A percentile compares a stretch with the other conserved stretches of the same genome.
Evolutionary conservation across 2,888 invertebrate species (phyloP).

Genomic region (Parascotia fuliginaria): DNA sequence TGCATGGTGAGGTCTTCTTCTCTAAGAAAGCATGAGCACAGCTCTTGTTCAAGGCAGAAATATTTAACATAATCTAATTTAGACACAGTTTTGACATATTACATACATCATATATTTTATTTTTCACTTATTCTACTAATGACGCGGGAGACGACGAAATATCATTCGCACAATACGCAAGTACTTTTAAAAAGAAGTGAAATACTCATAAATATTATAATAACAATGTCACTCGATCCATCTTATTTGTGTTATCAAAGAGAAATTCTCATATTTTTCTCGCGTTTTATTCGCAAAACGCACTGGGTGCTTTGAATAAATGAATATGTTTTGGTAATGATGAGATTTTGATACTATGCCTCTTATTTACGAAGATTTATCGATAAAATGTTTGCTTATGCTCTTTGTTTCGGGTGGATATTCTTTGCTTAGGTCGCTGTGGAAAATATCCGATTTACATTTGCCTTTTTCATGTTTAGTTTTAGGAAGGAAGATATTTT

Average conservation of each 20-base stretch:
- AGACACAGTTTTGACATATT: too few relatives aligned
- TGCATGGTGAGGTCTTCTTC: too few relatives aligned
- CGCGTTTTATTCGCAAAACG: slow-evolving; percentile 4
- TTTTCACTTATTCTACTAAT: too few relatives aligned
- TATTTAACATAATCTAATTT: too few relatives aligned
- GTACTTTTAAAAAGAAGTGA: slow-evolving; percentile 4
- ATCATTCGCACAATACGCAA: not conserved
- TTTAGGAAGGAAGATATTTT: not conserved
- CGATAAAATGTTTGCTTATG: slow-evolving; percentile 1
- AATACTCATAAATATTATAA: slow-evolving; percentile 34
- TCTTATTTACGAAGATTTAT: slow-evolving; percentile 2
- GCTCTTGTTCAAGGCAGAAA: too few relatives aligned
- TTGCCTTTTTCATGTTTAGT: slow-evolving; percentile 4
- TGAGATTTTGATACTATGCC: not conserved
- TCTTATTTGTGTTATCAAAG: slow-evolving; percentile 31
- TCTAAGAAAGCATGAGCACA: too few relatives aligned
- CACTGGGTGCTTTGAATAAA: not conserved
- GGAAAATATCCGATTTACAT: slow-evolving; percentile 31
- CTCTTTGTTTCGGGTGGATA: slow-evolving; percentile 3
- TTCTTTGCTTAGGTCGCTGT: slow-evolving; percentile 4
- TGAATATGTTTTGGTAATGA: slow-evolving; percentile 3
- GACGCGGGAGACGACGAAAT: not conserved
- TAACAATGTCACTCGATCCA: slow-evolving; percentile 18
- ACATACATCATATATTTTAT: too few relatives aligned
- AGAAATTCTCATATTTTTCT: slow-evolving; percentile 22